These are phyloP conservation scores for Acipenser ruthenus DNA, from an alignment of 2,797 vertebrate genomes.

Conservation along the genomic window DNA sequence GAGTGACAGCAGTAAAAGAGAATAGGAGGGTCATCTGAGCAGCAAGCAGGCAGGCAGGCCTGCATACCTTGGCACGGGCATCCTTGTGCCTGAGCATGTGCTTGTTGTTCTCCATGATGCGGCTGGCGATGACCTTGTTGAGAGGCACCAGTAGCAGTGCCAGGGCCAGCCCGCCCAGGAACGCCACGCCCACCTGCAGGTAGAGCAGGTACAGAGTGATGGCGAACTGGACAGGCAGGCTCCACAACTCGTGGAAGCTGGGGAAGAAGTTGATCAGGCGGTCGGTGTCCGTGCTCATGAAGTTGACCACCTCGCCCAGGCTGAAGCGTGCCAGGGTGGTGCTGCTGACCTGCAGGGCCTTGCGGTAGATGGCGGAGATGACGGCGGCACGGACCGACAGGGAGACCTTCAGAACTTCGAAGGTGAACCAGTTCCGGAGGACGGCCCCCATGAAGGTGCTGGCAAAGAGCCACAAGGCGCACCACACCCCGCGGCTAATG, in stretches of 20 bases:
- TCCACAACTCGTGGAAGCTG: slow-evolving; percentile 91
- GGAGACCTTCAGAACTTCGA: slow-evolving; percentile 68
- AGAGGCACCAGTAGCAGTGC: slow-evolving; percentile 81
- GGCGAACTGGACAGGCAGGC: slow-evolving; percentile 73
- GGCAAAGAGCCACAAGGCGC: slow-evolving; percentile 71
- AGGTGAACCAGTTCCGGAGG: slow-evolving; percentile 72
- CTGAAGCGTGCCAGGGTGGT: slow-evolving; percentile 56
- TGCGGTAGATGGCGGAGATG: slow-evolving; percentile 74
- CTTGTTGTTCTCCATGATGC: slow-evolving; percentile 75
- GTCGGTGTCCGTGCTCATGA: slow-evolving; percentile 82
- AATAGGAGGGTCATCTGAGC: neutral
- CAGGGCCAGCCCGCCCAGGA: slow-evolving; percentile 74
- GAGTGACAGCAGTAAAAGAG: neutral
- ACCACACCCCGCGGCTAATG: slow-evolving; percentile 66
- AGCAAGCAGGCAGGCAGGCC: neutral
- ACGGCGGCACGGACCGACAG: slow-evolving; percentile 67
- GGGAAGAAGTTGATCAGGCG: slow-evolving; percentile 79
- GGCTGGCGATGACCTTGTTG: slow-evolving; percentile 80
- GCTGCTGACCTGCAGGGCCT: slow-evolving; percentile 68
- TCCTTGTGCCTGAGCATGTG: slow-evolving; percentile 83
- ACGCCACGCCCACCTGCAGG: slow-evolving; percentile 81
- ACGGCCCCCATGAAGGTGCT: slow-evolving; percentile 66
- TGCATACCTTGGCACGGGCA: slow-evolving; percentile 78
- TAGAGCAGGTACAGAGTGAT: slow-evolving; percentile 84
- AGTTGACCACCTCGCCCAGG: slow-evolving; percentile 79